Conservation (phyloP, 2,797 vertebrate species). For the Acanthiza pusilla region DNA sequence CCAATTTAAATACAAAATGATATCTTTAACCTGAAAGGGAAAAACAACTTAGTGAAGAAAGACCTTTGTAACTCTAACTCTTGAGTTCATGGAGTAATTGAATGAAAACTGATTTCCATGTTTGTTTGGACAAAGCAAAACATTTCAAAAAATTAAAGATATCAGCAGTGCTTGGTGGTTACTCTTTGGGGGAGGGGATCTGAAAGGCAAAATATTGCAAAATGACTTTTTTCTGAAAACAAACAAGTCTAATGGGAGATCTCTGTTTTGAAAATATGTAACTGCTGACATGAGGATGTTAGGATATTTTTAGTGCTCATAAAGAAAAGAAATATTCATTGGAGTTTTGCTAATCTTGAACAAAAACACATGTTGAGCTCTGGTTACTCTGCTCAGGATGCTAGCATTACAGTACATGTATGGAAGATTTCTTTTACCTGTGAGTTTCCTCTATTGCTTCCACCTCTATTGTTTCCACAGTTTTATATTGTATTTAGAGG, state of each 20-base stretch:
- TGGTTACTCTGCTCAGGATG: neutral
- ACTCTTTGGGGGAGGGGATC: neutral
- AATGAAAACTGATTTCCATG: neutral
- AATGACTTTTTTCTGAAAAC: neutral
- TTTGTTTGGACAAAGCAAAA: conserved; percentile 1
- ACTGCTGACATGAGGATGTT: conserved; percentile 26
- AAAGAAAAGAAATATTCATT: conserved; percentile 1
- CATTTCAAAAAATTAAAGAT: neutral
- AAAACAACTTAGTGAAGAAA: neutral
- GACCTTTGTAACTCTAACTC: neutral
- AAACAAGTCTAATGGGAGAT: neutral
- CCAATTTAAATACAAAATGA: neutral
- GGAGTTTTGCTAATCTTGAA: neutral
- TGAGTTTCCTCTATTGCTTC: neutral
- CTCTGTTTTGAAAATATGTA: conserved; percentile 42
- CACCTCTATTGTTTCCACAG: neutral
- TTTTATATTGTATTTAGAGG: neutral
- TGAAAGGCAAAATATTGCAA: neutral
- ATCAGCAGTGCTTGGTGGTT: neutral
- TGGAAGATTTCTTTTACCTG: neutral
- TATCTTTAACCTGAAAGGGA: neutral
- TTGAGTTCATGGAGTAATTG: neutral
- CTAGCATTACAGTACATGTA: neutral
- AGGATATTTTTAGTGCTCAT: conserved; percentile 40
- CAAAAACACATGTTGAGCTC: neutral